A percentile compares a stretch with the other conserved stretches of the same genome.
Conservation (phyloP, 1,140 invertebrate genomes). For the Metaphire vulgaris region DNA sequence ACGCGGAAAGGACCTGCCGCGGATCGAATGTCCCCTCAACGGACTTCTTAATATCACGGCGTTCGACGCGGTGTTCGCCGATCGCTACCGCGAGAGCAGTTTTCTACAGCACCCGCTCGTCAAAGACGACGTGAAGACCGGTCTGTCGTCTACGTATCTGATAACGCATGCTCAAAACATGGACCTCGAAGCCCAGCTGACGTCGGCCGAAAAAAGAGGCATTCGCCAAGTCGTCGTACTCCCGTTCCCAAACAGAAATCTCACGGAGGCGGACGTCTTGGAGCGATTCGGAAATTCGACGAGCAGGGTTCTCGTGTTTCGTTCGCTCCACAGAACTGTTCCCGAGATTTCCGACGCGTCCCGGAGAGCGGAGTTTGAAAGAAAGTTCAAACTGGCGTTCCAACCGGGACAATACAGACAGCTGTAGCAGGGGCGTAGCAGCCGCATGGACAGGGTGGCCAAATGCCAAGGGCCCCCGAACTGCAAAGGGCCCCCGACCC, state of each 20-base stretch:
- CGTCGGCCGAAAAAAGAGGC: not conserved
- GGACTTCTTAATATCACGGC: slow-evolving; percentile 21
- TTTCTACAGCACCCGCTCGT: slow-evolving; percentile 27
- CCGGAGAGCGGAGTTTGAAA: not conserved
- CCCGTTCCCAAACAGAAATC: not conserved
- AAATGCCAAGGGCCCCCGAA: no score
- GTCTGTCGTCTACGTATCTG: not conserved
- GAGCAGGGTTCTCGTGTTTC: slow-evolving; percentile 12
- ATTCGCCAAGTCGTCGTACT: not conserved
- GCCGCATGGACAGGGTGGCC: no score
- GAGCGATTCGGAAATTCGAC: slow-evolving; percentile 1
- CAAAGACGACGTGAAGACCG: slow-evolving; percentile 3
- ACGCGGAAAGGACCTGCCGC: not conserved
- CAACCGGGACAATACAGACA: slow-evolving; percentile 4
- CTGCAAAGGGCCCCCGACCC: no score
- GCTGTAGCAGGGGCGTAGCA: slow-evolving; percentile 5
- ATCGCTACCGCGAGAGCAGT: slow-evolving; percentile 24
- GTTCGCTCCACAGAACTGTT: slow-evolving; percentile 7
- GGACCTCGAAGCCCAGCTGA: not conserved
- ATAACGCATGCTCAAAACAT: slow-evolving; percentile 2
- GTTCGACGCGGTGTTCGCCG: slow-evolving; percentile 20
- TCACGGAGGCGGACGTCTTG: slow-evolving; percentile 5
- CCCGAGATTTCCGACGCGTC: not conserved
- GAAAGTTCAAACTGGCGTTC: not conserved
- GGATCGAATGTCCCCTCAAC: slow-evolving; percentile 23